Evolutionary conservation across 1,140 invertebrate species (phyloP), one percentile per base, ranked within the genome.

Genomic region (Dinothrombium tinctorium): DNA sequence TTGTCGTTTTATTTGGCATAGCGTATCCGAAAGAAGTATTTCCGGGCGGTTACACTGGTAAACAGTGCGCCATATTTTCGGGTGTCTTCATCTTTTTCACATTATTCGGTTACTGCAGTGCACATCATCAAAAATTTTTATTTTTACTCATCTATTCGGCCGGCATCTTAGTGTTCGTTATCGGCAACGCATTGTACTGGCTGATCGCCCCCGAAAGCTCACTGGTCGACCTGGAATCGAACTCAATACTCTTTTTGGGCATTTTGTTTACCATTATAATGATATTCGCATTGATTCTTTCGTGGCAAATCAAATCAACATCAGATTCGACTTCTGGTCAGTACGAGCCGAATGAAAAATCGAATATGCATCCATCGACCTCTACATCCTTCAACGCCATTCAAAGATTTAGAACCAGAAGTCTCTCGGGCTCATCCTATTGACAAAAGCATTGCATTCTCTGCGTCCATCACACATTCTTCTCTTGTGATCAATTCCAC

Each of bases 111-210:
- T 40, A 40, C 25, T 40, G 39, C 24, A 29, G 39, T 12, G 39
- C 39, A 15, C 39, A 40, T 26, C 39, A 40, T 40, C 39, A 40
- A 21, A 40, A 40, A 26, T 12, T 40, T 22, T 33, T n/a, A 11
- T 40, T 40, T 21, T 29, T 40, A 2, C 11, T 40, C n/a, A 14
- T 40, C 26, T 40, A 40, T 15, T 32, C 28, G 7, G 31, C 19
- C 11, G 28, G 25, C 21, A 39, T 39, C 14, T 29, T 39, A 12
- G 23, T 39, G 11, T 39, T 39, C 23, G 23, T 39, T 9, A 28
- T 20, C n/a, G 25, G 12, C 14, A 26, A 39, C 19, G n/a, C 26
- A 20, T 17, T 29, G 8, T 17, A 26, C 21, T 39, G 37, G 37
- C 17, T 39, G 8, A 28, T 39, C 9, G 37, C 23, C 9, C 26